phyloP scores from a whole-genome alignment of 2,113 vertebrate genomes.

The Chauna torquata region DNA sequence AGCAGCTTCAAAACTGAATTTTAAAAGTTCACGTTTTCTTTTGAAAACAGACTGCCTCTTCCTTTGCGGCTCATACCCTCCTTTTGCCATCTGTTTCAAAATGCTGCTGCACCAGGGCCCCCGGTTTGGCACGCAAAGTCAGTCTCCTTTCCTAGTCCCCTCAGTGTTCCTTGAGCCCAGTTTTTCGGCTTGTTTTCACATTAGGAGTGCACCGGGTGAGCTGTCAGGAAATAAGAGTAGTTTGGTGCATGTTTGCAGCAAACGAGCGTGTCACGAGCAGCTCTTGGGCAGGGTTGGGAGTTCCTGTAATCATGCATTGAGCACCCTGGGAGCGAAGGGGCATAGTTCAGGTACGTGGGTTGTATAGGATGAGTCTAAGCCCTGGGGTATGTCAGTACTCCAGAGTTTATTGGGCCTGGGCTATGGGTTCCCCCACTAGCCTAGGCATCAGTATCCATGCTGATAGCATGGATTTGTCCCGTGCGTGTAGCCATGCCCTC shows the following conservation, averaged over 20 bases:
- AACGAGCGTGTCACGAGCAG: background rate
- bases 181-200: background rate
- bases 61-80: background rate
- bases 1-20: background rate
- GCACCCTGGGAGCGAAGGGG: background rate
- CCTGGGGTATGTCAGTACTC: background rate
- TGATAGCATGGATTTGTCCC: background rate
- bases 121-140: background rate
- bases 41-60: background rate
- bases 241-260: rapidly evolving
- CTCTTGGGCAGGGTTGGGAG: background rate
- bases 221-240: background rate
- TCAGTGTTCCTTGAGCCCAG: background rate
- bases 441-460: background rate
- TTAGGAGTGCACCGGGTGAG: background rate
- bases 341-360: background rate
- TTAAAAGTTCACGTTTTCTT: background rate
- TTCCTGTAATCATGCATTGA: background rate
- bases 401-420: background rate
- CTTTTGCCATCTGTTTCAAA: background rate
- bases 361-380: background rate
- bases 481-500: background rate
- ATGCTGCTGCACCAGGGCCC: background rate
- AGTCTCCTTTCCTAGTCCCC: background rate
- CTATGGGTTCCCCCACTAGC: background rate